These are phyloP conservation scores for Drosophila melanosoma DNA, from an alignment of 2,888 invertebrate species.

Conservation along the genomic window DNA sequence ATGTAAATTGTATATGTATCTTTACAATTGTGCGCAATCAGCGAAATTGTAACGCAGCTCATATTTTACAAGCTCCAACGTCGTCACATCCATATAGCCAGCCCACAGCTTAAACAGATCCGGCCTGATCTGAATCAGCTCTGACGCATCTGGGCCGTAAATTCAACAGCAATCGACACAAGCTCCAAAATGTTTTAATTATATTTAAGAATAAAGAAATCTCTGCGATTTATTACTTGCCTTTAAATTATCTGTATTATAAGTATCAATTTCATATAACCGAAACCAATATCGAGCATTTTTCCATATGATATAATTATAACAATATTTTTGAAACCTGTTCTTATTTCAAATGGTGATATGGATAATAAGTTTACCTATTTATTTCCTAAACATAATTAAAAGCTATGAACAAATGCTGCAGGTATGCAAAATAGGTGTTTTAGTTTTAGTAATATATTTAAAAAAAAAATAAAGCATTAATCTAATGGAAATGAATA, in stretches of 20 bases:
- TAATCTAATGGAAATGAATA: neutral
- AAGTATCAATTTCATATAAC: neutral
- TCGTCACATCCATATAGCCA: neutral
- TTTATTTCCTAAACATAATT: neutral
- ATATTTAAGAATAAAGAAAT: conserved; percentile 49
- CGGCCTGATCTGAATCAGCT: conserved; percentile 29
- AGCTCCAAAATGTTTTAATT: conserved; percentile 82
- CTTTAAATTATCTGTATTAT: neutral
- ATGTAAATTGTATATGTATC: conserved; percentile 75
- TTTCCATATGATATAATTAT: neutral
- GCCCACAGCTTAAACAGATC: conserved; percentile 1
- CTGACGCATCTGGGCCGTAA: conserved; percentile 59
- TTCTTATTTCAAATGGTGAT: neutral
- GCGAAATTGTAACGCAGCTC: conserved; percentile 78
- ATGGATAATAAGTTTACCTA: neutral
- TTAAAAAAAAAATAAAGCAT: neutral
- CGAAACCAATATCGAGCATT: neutral
- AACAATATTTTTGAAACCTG: neutral
- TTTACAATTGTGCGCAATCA: conserved; percentile 77
- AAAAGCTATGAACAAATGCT: neutral
- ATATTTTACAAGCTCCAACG: conserved; percentile 54
- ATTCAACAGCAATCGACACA: conserved; percentile 59
- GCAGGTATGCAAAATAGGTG: neutral
- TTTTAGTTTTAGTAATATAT: neutral
- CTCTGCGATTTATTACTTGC: neutral